Evolutionary conservation across 2,113 vertebrate genomes (phyloP).

Genomic region (Pangasianodon gigas): DNA sequence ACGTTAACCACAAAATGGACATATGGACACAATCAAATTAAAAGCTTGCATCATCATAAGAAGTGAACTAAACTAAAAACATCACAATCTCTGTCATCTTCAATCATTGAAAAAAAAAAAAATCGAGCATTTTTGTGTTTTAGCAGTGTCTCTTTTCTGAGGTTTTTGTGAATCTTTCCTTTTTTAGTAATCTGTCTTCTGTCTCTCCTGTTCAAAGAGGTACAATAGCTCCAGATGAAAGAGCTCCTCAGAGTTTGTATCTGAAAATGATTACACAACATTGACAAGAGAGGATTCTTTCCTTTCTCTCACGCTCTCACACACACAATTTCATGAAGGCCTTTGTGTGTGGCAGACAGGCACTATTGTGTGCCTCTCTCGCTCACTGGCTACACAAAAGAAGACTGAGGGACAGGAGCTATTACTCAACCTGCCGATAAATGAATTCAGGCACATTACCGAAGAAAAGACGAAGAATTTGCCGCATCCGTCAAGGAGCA

Average conservation of each 20-base stretch:
- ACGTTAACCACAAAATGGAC: too few species aligned
- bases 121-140: background rate
- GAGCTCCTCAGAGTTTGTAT: conserved; percentile 49
- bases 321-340: conserved; percentile 60
- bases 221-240: conserved; percentile 44
- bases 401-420: conserved; percentile 39
- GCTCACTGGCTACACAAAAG: conserved; percentile 47
- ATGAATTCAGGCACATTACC: conserved; percentile 19
- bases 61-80: background rate
- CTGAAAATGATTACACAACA: conserved; percentile 54
- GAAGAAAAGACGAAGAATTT: conserved; percentile 27
- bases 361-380: conserved; percentile 65
- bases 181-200: background rate
- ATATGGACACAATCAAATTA: too few species aligned
- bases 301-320: conserved; percentile 38
- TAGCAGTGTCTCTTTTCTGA: background rate
- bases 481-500: background rate
- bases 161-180: background rate
- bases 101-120: too few species aligned
- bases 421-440: conserved; percentile 50
- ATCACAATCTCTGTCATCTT: background rate
- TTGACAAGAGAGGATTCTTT: conserved; percentile 46
- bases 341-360: conserved; percentile 68
- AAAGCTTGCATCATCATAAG: background rate
- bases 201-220: conserved; percentile 25